Percentiles rank a stretch among this genome's conserved stretches.
Evolutionary conservation across 2,797 vertebrate species (phyloP).

Genomic region (Artibeus jamaicensis): DNA sequence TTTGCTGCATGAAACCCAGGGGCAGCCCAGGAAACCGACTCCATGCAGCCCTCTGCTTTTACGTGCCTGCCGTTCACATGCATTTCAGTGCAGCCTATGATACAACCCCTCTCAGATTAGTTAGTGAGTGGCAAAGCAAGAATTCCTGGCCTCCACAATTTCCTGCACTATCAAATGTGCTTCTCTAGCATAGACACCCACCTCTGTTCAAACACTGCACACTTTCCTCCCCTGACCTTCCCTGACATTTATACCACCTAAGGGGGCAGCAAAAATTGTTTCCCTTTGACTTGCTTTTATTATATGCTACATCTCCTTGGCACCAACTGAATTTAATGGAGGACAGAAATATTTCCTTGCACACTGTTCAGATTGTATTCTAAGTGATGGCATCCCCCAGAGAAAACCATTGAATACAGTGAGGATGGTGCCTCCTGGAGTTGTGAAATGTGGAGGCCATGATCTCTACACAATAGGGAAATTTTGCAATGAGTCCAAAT

Average conservation of each 20-base stretch:
- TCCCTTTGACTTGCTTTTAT: background rate
- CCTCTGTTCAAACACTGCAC: too few species aligned
- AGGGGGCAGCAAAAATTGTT: background rate
- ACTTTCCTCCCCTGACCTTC: background rate
- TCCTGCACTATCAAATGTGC: background rate
- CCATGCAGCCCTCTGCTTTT: background rate
- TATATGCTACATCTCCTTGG: background rate
- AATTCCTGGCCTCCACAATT: fast-evolving
- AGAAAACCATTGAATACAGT: background rate
- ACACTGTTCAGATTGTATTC: background rate
- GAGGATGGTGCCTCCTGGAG: background rate
- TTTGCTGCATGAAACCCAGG: background rate
- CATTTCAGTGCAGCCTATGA: background rate
- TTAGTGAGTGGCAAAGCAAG: background rate
- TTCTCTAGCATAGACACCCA: background rate
- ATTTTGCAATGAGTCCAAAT: background rate
- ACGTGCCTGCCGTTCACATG: background rate
- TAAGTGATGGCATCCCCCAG: background rate
- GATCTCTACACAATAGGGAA: background rate
- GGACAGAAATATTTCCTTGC: background rate
- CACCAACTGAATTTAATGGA: background rate
- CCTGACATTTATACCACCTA: background rate
- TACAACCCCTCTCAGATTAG: background rate
- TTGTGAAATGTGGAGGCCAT: background rate
- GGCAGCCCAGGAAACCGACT: background rate